phyloP scores from a whole-genome alignment of 2,888 invertebrate species.

The Melangyna quadrimaculata region DNA sequence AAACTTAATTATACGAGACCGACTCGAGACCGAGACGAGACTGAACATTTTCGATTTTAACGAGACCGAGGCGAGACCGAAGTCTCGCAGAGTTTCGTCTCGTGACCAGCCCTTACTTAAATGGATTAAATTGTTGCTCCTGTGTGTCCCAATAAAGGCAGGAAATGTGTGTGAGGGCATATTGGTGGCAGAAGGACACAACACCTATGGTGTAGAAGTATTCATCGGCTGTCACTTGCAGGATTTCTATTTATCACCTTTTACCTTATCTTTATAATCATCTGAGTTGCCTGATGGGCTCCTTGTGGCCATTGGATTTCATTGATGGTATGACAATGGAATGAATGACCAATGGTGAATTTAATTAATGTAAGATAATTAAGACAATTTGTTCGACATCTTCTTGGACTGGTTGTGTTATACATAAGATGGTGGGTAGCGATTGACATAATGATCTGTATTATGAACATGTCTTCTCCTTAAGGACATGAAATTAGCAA shows the following conservation, averaged over 20 bases:
- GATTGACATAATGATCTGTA: slow-evolving; percentile 8
- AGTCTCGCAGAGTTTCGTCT: too few relatives aligned
- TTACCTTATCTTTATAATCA: slow-evolving; percentile 17
- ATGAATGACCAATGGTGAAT: slow-evolving; percentile 30
- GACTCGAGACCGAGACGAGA: too few relatives aligned
- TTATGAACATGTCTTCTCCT: slow-evolving; percentile 1
- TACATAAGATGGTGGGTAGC: not conserved
- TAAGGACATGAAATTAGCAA: slow-evolving; percentile 4
- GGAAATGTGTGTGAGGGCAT: not conserved
- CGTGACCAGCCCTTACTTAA: too few relatives aligned
- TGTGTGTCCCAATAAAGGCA: not conserved
- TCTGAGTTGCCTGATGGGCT: not conserved
- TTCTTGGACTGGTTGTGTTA: not conserved
- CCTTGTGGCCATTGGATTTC: slow-evolving; percentile 24
- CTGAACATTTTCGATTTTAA: too few relatives aligned
- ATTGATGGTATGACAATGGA: slow-evolving; percentile 2
- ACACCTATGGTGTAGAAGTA: slow-evolving; percentile 36
- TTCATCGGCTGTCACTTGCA: slow-evolving; percentile 54
- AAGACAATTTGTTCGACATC: slow-evolving; percentile 54
- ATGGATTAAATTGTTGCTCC: slow-evolving; percentile 35
- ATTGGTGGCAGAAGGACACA: not conserved
- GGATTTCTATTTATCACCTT: slow-evolving; percentile 49
- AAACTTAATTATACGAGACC: too few relatives aligned
- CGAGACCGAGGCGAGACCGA: too few relatives aligned
- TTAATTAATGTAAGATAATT: slow-evolving; percentile 66